phyloP scores from a whole-genome alignment of 2,888 invertebrate genomes.

The Synergus itoensis region DNA sequence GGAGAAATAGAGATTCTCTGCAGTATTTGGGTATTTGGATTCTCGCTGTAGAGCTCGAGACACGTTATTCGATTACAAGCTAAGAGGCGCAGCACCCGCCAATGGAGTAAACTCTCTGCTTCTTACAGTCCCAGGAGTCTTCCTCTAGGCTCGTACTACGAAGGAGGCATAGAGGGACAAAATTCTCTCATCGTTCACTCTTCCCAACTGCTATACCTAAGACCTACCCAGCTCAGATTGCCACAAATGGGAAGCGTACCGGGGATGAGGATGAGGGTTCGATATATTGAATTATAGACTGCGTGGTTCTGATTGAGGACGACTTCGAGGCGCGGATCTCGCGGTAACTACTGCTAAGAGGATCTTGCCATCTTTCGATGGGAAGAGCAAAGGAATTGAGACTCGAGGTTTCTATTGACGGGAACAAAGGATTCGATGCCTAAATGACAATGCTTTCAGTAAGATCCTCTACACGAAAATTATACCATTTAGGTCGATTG shows the following conservation, averaged over 20 bases:
- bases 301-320: constrained; percentile 65
- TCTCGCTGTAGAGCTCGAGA: constrained; percentile 65
- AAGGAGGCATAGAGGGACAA: constrained; percentile 68
- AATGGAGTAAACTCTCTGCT: constrained; percentile 40
- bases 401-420: constrained; percentile 50
- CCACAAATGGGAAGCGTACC: constrained; percentile 38
- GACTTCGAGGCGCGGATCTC: constrained; percentile 66
- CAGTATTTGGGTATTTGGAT: constrained; percentile 64
- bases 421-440: constrained; percentile 51
- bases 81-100: constrained; percentile 66
- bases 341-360: constrained; percentile 65
- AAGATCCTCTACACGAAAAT: constrained; percentile 46
- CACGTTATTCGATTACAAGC: constrained; percentile 74
- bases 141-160: constrained; percentile 54
- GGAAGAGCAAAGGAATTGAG: constrained; percentile 45
- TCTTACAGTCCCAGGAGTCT: constrained; percentile 44
- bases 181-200: constrained; percentile 53
- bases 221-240: constrained; percentile 35
- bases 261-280: constrained; percentile 59
- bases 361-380: constrained; percentile 49
- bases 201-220: constrained; percentile 42
- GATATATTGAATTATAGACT: constrained; percentile 70
- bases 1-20: constrained; percentile 11
- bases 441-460: constrained; percentile 40
- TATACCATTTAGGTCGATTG: constrained; percentile 36